phyloP scores from a whole-genome alignment of 1,140 invertebrate genomes.

The Triops longicaudatus region DNA sequence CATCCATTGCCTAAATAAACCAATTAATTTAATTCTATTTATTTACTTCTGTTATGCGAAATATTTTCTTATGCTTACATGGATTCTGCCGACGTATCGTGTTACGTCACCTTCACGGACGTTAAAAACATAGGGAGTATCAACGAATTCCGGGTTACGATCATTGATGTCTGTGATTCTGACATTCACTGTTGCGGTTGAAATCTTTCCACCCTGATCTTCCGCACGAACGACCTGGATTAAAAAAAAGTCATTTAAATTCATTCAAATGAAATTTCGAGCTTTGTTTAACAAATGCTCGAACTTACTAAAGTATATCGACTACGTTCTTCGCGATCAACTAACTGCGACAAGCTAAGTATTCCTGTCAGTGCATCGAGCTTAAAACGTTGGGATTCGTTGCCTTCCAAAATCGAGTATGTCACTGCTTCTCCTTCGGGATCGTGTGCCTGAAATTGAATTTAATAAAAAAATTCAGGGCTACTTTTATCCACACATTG shows the following conservation, averaged over 20 bases:
- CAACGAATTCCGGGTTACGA: conserved; percentile 42
- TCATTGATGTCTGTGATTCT: conserved; percentile 85
- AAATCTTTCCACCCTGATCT: conserved; percentile 70
- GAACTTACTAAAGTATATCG: conserved; percentile 65
- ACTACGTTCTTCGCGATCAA: conserved; percentile 77
- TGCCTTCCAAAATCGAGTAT: conserved; percentile 75
- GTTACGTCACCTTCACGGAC: conserved; percentile 68
- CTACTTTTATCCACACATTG: too few relatives aligned
- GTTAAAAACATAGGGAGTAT: conserved; percentile 53
- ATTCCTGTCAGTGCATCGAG: conserved; percentile 72
- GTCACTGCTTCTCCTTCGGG: conserved; percentile 78
- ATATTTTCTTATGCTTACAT: conserved; percentile 53
- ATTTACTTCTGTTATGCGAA: background rate
- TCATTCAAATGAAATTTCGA: background rate
- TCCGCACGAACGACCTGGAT: conserved; percentile 69
- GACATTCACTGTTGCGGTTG: conserved; percentile 73
- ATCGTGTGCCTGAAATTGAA: conserved; percentile 61
- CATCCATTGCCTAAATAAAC: conserved; percentile 47
- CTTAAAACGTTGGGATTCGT: conserved; percentile 72
- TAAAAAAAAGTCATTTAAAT: conserved; percentile 27
- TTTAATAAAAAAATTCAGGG: too few relatives aligned
- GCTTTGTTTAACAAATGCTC: too few relatives aligned
- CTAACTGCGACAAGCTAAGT: conserved; percentile 67
- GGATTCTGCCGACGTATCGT: conserved; percentile 63
- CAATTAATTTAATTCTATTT: background rate